phyloP scores from a whole-genome alignment of 2,113 vertebrate species.

The Salvator merianae region DNA sequence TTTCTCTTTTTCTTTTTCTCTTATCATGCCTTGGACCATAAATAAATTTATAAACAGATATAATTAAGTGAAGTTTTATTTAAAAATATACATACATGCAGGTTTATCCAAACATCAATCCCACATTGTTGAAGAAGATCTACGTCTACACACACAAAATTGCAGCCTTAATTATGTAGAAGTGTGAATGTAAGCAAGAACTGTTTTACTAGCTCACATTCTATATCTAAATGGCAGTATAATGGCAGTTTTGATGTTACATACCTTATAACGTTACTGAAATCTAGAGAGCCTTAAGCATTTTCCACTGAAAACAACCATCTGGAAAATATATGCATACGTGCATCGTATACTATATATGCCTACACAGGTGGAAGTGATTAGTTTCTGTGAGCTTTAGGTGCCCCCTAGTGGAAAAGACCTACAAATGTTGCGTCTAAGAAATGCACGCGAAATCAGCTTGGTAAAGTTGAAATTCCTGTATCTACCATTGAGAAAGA shows the following conservation, averaged over 20 bases:
- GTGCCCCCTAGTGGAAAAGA: constrained; percentile 71
- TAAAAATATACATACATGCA: no score
- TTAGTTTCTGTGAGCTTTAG: constrained; percentile 41
- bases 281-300: background rate
- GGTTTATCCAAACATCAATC: background rate
- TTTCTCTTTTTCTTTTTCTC: no score
- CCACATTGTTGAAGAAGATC: background rate
- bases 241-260: background rate
- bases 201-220: background rate
- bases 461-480: constrained; percentile 53
- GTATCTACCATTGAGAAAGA: background rate
- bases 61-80: no score
- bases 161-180: background rate
- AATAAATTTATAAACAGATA: no score
- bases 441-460: constrained; percentile 31
- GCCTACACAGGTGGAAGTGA: background rate
- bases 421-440: background rate
- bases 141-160: background rate
- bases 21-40: no score
- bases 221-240: no score
- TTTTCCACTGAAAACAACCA: constrained; percentile 6
- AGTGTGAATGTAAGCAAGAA: background rate
- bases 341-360: no score
- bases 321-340: constrained; percentile 22
- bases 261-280: background rate